phyloP scores from a whole-genome alignment of 2,797 vertebrate genomes.

The Leptatherina wallacei region DNA sequence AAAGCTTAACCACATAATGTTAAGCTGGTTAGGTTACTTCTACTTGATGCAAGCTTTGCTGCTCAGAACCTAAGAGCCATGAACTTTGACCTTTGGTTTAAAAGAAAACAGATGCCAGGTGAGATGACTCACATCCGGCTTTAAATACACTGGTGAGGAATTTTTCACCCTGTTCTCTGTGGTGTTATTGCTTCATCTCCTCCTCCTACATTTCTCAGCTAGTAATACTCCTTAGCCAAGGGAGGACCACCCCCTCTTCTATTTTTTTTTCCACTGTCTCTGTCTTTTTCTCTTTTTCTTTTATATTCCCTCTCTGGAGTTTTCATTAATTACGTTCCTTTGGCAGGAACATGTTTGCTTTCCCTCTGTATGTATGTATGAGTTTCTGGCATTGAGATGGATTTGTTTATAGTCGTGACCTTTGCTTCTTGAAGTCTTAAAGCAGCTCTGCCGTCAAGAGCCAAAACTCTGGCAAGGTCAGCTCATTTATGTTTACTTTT shows the following conservation, averaged over 20 bases:
- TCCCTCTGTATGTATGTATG: slow-evolving; percentile 72
- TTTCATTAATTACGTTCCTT: slow-evolving; percentile 78
- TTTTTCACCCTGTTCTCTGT: slow-evolving; percentile 79
- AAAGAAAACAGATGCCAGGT: slow-evolving; percentile 91
- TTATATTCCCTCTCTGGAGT: slow-evolving; percentile 69
- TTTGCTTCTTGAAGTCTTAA: slow-evolving; percentile 91
- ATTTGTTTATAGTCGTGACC: slow-evolving; percentile 90
- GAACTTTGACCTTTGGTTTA: slow-evolving; percentile 87
- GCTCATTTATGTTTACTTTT: slow-evolving; percentile 94
- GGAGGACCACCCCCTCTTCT: slow-evolving; percentile 48
- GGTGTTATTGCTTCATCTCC: slow-evolving; percentile 70
- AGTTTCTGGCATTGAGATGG: slow-evolving; percentile 82
- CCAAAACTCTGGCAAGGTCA: slow-evolving; percentile 93
- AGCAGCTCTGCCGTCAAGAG: slow-evolving; percentile 92
- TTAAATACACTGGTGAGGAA: slow-evolving; percentile 86
- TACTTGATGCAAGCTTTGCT: slow-evolving; percentile 82
- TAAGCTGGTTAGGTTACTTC: slow-evolving; percentile 83
- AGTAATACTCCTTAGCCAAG: slow-evolving; percentile 51
- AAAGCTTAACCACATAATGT: slow-evolving; percentile 40
- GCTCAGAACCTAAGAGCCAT: slow-evolving; percentile 87
- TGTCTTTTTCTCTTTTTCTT: slow-evolving; percentile 71
- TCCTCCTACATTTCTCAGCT: slow-evolving; percentile 48
- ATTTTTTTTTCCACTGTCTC: slow-evolving; percentile 43
- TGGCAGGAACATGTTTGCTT: slow-evolving; percentile 77
- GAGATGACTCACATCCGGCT: slow-evolving; percentile 90